Evolutionary conservation across 1,140 invertebrate species (phyloP), one percentile per base, ranked within the genome.

Genomic region (Zaprionus capensis): DNA sequence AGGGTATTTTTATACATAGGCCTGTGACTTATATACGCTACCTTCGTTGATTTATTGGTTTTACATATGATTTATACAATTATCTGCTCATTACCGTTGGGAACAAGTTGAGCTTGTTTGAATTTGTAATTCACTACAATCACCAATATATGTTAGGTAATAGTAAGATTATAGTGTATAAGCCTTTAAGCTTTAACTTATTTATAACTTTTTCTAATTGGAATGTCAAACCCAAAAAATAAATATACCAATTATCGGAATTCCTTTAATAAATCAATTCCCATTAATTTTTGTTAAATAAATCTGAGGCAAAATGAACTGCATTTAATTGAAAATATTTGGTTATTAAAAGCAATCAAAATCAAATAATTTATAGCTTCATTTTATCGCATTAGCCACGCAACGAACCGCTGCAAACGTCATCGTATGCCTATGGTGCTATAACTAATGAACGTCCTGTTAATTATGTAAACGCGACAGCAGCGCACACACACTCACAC

Each of bases 331-430:
- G 67, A 67, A 69, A 83, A 80, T 83, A 78, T 74, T 88, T 68
- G 63, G 46, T 71, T 87, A 80, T 87, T 77, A 77, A 77, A 82
- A 63, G 57, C 83, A 80, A 77, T 77, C 73, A 80, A 87, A 75
- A 46, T 75, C 44, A 78, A 78, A 87, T 82, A 74, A 80, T 82
- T 71, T 66, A 76, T 68, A 56, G 24, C 46, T 64, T 44, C 57
- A 80, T 81, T 72, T 74, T 82, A 77, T 74, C 66, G 55, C 64
- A 75, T 82, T 76, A 61, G 46, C 20, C 38, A 11, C 12, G 20
- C 12, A 11, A 12, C 46, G 11, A 14, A 26, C 12, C 53, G 31
- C 51, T 34, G 53, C 17, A 71, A 57, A 22, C 61, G 44, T 22
- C 62, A 41, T 53, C 38, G 7, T 12, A 17, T 24, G 34, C 24